A percentile compares a stretch with the other conserved stretches of the same genome.
Evolutionary conservation across 2,888 invertebrate genomes (phyloP).

Genomic region (Drosophila subquinaria): DNA sequence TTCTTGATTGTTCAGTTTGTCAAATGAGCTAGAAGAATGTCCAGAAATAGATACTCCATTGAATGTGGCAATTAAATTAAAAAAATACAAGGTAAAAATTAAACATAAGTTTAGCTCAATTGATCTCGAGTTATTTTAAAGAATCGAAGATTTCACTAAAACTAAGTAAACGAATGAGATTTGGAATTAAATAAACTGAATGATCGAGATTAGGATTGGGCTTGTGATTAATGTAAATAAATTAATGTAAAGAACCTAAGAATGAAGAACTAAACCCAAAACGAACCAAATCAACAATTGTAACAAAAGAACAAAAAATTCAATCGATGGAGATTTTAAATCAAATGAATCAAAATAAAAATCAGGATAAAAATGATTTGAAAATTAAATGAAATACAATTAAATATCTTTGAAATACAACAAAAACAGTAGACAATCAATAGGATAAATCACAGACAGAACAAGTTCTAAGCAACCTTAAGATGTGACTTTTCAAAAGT

Average conservation of each 20-base stretch:
- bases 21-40: slow-evolving; percentile 5
- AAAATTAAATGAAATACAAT: neutral
- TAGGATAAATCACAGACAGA: neutral
- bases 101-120: neutral
- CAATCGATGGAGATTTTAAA: neutral
- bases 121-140: too few species aligned
- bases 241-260: too few species aligned
- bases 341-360: neutral
- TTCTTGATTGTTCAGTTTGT: slow-evolving; percentile 14
- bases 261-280: too few species aligned
- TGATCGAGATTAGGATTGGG: too few species aligned
- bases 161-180: too few species aligned
- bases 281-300: neutral
- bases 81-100: neutral
- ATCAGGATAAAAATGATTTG: neutral
- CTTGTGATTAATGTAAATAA: too few species aligned
- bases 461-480: neutral
- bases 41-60: slow-evolving; percentile 19
- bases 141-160: too few species aligned
- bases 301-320: neutral
- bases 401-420: neutral
- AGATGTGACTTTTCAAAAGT: neutral
- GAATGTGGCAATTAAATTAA: slow-evolving; percentile 1
- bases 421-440: neutral
- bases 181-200: neutral